These are phyloP conservation scores for Pagrus major DNA, from an alignment of 2,113 vertebrate genomes.

Conservation along the genomic window DNA sequence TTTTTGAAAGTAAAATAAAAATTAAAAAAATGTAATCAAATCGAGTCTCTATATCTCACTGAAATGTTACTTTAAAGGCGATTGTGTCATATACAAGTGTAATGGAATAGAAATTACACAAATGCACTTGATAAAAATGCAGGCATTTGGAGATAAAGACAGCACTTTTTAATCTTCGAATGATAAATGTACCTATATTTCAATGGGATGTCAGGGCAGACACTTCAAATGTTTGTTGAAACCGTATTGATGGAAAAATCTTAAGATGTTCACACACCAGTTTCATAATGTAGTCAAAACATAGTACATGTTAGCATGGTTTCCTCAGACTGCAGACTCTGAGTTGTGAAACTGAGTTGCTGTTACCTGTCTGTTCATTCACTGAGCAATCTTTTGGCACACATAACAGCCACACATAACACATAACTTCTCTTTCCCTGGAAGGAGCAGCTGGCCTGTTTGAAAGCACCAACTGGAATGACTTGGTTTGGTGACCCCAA, in stretches of 20 bases:
- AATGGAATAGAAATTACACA: no score
- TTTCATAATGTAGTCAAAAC: background rate
- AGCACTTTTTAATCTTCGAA: background rate
- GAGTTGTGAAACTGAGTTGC: background rate
- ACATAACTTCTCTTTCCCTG: constrained; percentile 4
- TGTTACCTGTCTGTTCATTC: background rate
- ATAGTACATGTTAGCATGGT: background rate
- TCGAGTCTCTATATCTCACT: no score
- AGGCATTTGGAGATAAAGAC: background rate
- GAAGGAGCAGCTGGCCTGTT: background rate
- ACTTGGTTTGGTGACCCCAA: constrained; percentile 14
- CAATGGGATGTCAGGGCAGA: background rate
- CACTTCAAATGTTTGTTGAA: background rate
- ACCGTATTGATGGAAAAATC: background rate
- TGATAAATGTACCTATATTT: background rate
- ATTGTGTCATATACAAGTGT: no score
- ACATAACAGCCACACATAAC: no score
- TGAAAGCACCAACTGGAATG: constrained; percentile 13
- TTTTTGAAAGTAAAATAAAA: no score
- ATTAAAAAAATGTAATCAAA: no score
- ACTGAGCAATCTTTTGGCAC: background rate
- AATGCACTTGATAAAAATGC: no score
- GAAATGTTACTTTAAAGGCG: no score
- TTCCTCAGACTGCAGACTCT: background rate
- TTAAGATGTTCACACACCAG: background rate